These are phyloP conservation scores for Argyrosomus japonicus DNA, from an alignment of 2,113 vertebrate species.

Conservation along the genomic window DNA sequence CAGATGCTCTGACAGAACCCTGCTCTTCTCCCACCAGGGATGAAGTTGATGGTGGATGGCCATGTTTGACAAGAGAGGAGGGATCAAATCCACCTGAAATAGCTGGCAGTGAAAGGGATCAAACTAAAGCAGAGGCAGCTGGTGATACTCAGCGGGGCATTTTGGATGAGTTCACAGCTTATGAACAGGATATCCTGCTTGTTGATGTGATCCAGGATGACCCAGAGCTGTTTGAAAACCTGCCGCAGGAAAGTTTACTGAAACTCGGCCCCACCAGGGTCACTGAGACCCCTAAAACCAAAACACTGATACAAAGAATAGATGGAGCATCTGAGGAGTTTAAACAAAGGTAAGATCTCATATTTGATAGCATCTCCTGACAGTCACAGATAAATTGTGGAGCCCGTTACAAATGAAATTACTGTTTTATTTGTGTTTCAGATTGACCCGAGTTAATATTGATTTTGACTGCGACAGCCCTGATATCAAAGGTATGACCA, in stretches of 20 bases:
- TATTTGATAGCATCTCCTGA: background rate
- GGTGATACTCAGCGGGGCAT: background rate
- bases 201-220: conserved; percentile 91
- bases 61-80: background rate
- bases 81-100: background rate
- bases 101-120: background rate
- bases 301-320: background rate
- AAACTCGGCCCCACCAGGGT: conserved; percentile 50
- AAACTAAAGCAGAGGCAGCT: background rate
- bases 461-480: background rate
- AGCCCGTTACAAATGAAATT: background rate
- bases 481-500: conserved; percentile 53
- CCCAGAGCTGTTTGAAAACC: conserved; percentile 89
- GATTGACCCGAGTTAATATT: conserved; percentile 29
- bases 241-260: conserved; percentile 67
- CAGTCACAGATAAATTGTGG: background rate
- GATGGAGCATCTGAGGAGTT: background rate
- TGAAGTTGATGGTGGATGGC: conserved; percentile 13
- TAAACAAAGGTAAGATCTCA: conserved; percentile 48
- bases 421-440: conserved; percentile 54
- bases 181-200: conserved; percentile 90
- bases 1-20: conserved; percentile 5
- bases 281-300: background rate
- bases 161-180: conserved; percentile 88
- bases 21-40: conserved; percentile 33